Percentiles rank a stretch among this genome's conserved stretches.
phyloP scores from a whole-genome alignment of 2,113 vertebrate genomes.

The Rhizomys pruinosus region DNA sequence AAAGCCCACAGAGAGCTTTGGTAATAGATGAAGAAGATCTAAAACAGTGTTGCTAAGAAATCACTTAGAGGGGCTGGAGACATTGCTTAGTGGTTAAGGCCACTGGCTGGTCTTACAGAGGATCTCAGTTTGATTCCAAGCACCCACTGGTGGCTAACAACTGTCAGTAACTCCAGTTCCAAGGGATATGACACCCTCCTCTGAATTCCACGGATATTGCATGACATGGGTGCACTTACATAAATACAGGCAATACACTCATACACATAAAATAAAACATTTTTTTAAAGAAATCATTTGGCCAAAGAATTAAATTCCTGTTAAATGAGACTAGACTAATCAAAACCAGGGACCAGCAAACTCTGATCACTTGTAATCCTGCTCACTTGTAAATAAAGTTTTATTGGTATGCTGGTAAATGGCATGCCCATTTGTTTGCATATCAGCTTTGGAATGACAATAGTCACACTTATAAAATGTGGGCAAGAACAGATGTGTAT shows the following conservation, averaged over 20 bases:
- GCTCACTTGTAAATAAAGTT: constrained; percentile 26
- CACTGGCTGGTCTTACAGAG: too few relatives aligned
- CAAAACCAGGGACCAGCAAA: neutral
- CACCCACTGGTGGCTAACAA: too few relatives aligned
- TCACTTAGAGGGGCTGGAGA: too few relatives aligned
- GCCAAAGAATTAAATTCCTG: constrained; percentile 28
- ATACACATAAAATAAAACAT: too few relatives aligned
- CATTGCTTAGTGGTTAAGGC: too few relatives aligned
- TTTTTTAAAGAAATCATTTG: neutral
- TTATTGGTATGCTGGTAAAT: neutral
- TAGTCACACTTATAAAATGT: rapidly evolving
- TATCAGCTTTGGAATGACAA: neutral
- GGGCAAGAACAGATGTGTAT: neutral
- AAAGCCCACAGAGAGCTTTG: neutral
- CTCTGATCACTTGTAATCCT: neutral
- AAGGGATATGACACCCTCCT: too few relatives aligned
- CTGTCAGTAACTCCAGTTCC: too few relatives aligned
- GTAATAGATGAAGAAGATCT: neutral
- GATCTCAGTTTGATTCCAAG: too few relatives aligned
- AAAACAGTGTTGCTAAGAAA: constrained; percentile 1
- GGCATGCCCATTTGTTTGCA: neutral
- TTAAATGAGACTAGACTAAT: constrained; percentile 9
- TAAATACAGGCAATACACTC: too few relatives aligned
- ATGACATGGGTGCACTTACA: too few relatives aligned
- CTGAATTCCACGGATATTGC: too few relatives aligned